phyloP scores from a whole-genome alignment of 2,113 vertebrate genomes.

The Phodopus roborovskii region DNA sequence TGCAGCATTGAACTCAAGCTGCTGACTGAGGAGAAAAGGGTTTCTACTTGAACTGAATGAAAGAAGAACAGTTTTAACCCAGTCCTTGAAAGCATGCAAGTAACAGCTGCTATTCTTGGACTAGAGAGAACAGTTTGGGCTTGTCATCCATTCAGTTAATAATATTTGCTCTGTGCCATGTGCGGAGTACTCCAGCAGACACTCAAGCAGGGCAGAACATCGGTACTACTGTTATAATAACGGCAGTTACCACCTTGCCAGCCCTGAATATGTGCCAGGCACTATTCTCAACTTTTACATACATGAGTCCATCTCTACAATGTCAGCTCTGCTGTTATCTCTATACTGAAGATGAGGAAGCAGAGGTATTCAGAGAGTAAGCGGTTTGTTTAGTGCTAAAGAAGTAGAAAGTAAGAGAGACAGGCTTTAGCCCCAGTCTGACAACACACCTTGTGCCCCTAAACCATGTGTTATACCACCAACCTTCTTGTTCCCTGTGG shows the following conservation, averaged over 20 bases:
- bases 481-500: not conserved
- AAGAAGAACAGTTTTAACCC: conserved; percentile 33
- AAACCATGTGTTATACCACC: not conserved
- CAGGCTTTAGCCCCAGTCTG: not conserved
- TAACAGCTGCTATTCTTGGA: conserved; percentile 44
- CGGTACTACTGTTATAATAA: not conserved
- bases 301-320: not conserved
- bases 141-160: conserved; percentile 36
- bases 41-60: not conserved
- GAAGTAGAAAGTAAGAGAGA: not conserved
- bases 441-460: not conserved
- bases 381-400: not conserved
- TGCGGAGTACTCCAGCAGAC: not conserved
- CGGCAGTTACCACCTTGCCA: not conserved
- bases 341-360: conserved; percentile 1
- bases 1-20: not conserved
- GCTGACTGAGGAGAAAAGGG: not conserved
- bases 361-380: not conserved
- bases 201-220: not conserved
- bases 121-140: conserved; percentile 37
- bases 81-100: not conserved
- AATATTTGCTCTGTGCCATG: conserved; percentile 20
- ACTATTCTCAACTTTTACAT: not conserved
- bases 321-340: not conserved
- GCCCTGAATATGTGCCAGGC: not conserved